These are phyloP conservation scores for Sebastes nivosus DNA, from an alignment of 2,797 vertebrate species.

Conservation along the genomic window DNA sequence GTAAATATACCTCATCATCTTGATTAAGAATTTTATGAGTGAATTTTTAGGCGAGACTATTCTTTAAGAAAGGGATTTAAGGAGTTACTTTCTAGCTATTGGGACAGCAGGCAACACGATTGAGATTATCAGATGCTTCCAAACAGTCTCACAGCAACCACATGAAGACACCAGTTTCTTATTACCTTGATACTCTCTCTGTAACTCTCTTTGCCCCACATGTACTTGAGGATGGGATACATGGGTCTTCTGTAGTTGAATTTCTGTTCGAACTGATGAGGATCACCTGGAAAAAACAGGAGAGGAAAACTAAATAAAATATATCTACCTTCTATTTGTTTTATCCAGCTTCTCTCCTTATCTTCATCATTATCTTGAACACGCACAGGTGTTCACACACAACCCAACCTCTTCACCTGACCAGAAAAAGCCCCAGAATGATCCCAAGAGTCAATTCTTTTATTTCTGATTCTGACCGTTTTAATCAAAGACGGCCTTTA, in stretches of 20 bases:
- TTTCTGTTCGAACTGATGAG: constrained; percentile 99
- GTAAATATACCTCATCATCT: not conserved
- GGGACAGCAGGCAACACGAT: not conserved
- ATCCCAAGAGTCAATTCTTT: not conserved
- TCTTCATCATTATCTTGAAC: not conserved
- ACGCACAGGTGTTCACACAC: not conserved
- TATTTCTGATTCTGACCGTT: not conserved
- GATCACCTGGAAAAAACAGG: constrained; percentile 87
- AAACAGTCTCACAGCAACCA: not conserved
- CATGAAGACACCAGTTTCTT: not conserved
- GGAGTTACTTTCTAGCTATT: not conserved
- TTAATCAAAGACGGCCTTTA: not conserved
- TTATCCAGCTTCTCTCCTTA: constrained; percentile 1
- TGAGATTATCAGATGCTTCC: not conserved
- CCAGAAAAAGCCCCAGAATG: not conserved
- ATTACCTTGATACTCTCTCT: constrained; percentile 94
- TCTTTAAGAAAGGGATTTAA: not conserved
- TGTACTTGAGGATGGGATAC: constrained; percentile 98
- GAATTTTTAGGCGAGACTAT: not conserved
- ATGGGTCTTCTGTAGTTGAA: constrained; percentile 99
- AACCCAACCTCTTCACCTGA: not conserved
- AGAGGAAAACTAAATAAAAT: constrained; percentile 5
- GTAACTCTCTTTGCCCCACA: constrained; percentile 93
- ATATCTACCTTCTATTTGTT: not conserved
- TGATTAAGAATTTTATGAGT: not conserved